phyloP scores from a whole-genome alignment of 2,888 invertebrate species.

The Chalcosyrphus nemorum region DNA sequence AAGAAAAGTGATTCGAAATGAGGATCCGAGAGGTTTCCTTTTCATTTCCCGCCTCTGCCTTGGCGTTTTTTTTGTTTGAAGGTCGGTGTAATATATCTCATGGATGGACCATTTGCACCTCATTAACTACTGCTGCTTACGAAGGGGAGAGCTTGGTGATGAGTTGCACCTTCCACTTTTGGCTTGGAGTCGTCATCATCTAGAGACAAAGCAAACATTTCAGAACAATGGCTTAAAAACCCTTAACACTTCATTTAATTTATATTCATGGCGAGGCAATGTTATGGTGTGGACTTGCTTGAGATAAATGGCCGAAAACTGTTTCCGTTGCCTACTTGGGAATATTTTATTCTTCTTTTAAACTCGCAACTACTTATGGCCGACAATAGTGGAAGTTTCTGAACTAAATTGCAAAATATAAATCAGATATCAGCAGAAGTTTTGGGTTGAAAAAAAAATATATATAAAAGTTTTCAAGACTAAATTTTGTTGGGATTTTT shows the following conservation, averaged over 20 bases:
- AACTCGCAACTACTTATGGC: conserved; percentile 21
- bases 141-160: background rate
- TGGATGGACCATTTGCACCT: conserved; percentile 62
- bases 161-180: conserved; percentile 31
- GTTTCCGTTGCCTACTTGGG: background rate
- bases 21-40: conserved; percentile 7
- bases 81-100: conserved; percentile 44
- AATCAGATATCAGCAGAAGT: conserved; percentile 50
- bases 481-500: conserved; percentile 27
- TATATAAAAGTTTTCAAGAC: conserved; percentile 24
- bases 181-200: conserved; percentile 29
- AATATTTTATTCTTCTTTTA: background rate
- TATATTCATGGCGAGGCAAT: conserved; percentile 49
- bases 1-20: conserved; percentile 50
- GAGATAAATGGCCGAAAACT: conserved; percentile 43
- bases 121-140: conserved; percentile 39
- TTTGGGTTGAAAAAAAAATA: conserved; percentile 8
- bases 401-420: conserved; percentile 45
- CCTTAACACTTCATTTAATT: conserved; percentile 65
- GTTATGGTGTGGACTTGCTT: conserved; percentile 2
- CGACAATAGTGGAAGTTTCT: conserved; percentile 33
- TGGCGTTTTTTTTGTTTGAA: background rate
- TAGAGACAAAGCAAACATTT: conserved; percentile 56
- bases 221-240: conserved; percentile 43
- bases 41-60: conserved; percentile 6